These are phyloP conservation scores for Trematocara stigmaticum DNA, from an alignment of 2,113 vertebrate species.

Conservation along the genomic window DNA sequence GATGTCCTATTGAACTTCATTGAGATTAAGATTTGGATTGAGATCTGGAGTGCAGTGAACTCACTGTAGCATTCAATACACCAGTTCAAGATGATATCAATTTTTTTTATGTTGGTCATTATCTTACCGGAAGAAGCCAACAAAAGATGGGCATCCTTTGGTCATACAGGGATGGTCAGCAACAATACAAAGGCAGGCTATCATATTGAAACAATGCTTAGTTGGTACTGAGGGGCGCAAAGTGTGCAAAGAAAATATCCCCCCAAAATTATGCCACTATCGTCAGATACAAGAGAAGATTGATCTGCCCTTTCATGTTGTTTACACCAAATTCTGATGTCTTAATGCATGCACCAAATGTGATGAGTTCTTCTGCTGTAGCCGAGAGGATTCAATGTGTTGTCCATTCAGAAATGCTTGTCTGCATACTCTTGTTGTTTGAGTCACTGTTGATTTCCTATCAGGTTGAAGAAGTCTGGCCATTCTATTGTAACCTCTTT, in stretches of 20 bases:
- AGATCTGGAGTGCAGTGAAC: not conserved
- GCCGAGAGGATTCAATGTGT: not conserved
- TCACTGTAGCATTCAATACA: not conserved
- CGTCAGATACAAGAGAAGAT: not conserved
- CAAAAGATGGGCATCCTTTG: not conserved
- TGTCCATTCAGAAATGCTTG: not conserved
- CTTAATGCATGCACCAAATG: not conserved
- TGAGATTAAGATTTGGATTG: not conserved
- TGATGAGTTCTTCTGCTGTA: not conserved
- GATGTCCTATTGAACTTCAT: not conserved
- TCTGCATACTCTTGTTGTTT: not conserved
- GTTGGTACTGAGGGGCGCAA: not conserved
- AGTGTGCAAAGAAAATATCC: not conserved
- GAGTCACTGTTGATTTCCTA: not conserved
- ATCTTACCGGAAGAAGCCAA: not conserved
- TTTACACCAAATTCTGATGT: not conserved
- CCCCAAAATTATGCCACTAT: not conserved
- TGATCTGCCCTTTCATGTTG: not conserved
- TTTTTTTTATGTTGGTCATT: not conserved
- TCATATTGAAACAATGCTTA: not conserved
- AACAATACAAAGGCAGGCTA: not conserved
- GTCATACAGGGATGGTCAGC: not conserved
- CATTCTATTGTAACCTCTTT: not conserved
- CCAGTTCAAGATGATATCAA: not conserved
- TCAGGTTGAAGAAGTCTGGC: not conserved